phyloP scores from a whole-genome alignment of 23 tunicate species.

The Aplidium turbinatum region DNA sequence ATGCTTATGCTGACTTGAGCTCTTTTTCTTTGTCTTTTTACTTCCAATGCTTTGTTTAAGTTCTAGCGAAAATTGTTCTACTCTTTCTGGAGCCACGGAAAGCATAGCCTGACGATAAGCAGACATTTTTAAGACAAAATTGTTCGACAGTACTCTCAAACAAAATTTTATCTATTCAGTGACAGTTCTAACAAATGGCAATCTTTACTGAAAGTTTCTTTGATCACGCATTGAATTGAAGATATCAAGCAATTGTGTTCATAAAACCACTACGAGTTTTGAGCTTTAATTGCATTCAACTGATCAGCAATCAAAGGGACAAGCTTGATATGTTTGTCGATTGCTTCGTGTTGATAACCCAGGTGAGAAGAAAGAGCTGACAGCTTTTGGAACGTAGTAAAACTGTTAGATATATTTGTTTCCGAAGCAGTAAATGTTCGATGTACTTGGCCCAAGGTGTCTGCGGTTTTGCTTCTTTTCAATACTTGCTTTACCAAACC shows the following conservation, averaged over 20 bases:
- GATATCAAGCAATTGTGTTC: too few species aligned
- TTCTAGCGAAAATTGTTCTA: conserved; percentile 72
- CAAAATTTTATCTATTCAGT: not conserved
- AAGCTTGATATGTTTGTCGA: conserved; percentile 41
- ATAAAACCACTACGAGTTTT: not conserved
- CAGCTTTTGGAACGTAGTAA: conserved; percentile 44
- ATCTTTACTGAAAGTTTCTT: too few species aligned
- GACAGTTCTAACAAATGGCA: not conserved
- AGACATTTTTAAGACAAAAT: conserved; percentile 38
- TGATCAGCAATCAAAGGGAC: conserved; percentile 42
- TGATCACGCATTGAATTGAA: too few species aligned
- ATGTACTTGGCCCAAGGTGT: conserved; percentile 47
- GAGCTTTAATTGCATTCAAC: conserved; percentile 25
- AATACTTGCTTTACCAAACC: conserved; percentile 57
- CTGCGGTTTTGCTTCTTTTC: conserved; percentile 67
- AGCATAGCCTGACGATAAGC: conserved; percentile 85
- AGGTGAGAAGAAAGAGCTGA: conserved; percentile 58
- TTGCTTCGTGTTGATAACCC: conserved; percentile 70
- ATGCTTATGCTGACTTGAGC: not conserved
- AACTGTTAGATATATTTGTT: conserved; percentile 46
- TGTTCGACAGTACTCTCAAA: not conserved
- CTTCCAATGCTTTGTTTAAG: conserved; percentile 67
- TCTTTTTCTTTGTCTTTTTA: conserved; percentile 46
- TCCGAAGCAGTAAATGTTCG: conserved; percentile 57
- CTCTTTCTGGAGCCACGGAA: conserved; percentile 76